Base-by-base conservation (phyloP, 2,797 vertebrate genomes). In the Malurus splendens region DNA sequence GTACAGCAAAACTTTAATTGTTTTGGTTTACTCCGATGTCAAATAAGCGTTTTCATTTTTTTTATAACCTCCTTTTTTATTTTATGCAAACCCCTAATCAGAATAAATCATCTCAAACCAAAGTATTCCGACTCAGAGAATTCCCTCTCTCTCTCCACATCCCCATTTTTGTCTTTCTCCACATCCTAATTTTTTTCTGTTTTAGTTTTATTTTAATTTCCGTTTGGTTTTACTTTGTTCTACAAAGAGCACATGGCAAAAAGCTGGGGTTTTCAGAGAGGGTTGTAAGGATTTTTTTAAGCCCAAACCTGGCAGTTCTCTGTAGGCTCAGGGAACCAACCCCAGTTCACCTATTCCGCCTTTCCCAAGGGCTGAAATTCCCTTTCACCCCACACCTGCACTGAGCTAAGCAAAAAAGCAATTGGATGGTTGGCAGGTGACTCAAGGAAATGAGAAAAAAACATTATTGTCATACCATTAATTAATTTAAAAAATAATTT, bases 51-150 rank as follows among this genome's bases (percentile, higher is more conserved):
- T 61, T 19, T 8, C 3, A 0, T 2, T 14, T 36, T 22, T 52
- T 38, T 57, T 33, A 38, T 61, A 9, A 24, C 4, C 10, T 42
- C 20, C 2, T 60, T 18, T 75, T 74, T 72, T 54, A 51, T 52
- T 80, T 64, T 27, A 51, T 66, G 59, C 16, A 82, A 84, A 11
- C 2, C 18, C 7, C 11, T 81, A 51, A 20, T 57, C 38, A 66
- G n/a, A 89, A 87, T 75, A 92, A 85, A 92, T 27, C 0, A 59
- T 15, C 41, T 83, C 18, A 90, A 71, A 52, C 3, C 38, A 64
- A 84, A 76, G 50, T 25, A 39, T 18, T 82, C 38, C 19, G 5
- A 32, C 47, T 64, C 54, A 61, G 42, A 76, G 32, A 50, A 42
- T 71, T 70, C 16, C 45, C 8, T 68, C 20, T 78, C 10, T 6